Base-by-base conservation (phyloP, 2,113 vertebrate species). In the Cottus gobio region DNA sequence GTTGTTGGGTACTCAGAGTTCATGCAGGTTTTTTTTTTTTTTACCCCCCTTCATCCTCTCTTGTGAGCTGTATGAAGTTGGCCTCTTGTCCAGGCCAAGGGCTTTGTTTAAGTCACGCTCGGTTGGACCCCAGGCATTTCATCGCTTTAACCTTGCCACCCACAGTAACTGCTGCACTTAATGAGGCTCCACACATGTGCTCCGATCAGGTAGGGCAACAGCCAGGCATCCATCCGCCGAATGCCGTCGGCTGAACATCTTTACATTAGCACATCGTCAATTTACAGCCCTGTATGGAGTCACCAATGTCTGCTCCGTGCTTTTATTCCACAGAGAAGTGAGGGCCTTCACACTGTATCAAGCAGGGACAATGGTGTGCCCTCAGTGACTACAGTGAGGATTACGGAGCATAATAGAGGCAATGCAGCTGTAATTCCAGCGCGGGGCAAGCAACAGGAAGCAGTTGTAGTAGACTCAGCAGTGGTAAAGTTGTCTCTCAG, bases 71-170 rank as follows among this genome's bases (percentile, higher is more conserved):
- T 94, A 96, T 96, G 95, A 96, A 96, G 95, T 91, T 92, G 92
- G 94, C 94, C 96, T 97, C 96, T 96, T 96, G 96, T 97, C 96
- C 93, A 90, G 95, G 94, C 95, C 95, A 95, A 86, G 96, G 95
- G 96, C 93, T 92, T 92, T 96, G 96, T 97, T 97, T 97, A 96
- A 95, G 96, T 96, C 96, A 96, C 95, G 97, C 96, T 97, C 96
- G 95, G 96, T 96, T 97, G 95, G 93, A 95, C 95, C 92, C 86
- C 93, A 92, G 96, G 96, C 96, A 98, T 99, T 97, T 96, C 96
- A 94, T 96, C 95, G 96, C 96, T 98, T 92, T 97, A 98, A 98
- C 97, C 96, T 96, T 94, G 87, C 96, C 96, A 96, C 96, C 97
- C 95, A 96, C 95, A 93, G 96, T 96, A 97, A 97, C 96, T 95